Percentiles rank a stretch among this genome's conserved stretches.
Evolutionary conservation across 2,113 vertebrate genomes (phyloP).

Genomic region (Percina caprodes): DNA sequence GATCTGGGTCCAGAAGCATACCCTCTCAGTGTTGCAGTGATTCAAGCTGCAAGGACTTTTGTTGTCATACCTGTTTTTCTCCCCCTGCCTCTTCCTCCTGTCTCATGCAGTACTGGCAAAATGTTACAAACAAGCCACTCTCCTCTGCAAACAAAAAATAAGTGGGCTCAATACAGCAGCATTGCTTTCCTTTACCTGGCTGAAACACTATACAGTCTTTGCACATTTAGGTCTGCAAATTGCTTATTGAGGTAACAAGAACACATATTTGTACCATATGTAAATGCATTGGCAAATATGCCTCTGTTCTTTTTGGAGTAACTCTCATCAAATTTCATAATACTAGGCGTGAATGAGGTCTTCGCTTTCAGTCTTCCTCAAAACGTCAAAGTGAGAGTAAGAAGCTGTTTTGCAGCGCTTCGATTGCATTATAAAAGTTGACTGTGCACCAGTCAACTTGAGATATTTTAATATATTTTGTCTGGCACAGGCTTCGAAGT

Average conservation of each 20-base stretch:
- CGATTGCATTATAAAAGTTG: background rate
- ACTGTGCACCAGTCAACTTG: background rate
- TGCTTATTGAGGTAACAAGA: background rate
- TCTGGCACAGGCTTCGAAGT: background rate
- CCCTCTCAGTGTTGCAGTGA: background rate
- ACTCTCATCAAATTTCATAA: background rate
- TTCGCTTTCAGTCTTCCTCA: background rate
- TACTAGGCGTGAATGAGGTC: background rate
- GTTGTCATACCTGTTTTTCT: background rate
- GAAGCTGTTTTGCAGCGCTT: background rate
- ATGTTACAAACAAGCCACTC: background rate
- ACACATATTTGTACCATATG: background rate
- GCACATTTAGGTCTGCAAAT: background rate
- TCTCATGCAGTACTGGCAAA: background rate
- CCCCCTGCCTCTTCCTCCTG: background rate
- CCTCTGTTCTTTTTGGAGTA: background rate
- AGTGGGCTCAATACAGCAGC: background rate
- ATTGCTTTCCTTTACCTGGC: background rate
- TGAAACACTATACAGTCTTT: background rate
- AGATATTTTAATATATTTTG: background rate
- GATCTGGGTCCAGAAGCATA: background rate
- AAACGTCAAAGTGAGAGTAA: background rate
- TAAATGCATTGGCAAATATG: background rate
- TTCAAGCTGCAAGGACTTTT: background rate
- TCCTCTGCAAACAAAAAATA: background rate